Percentiles rank a stretch among this genome's conserved stretches.
phyloP scores from a whole-genome alignment of 2,888 invertebrate genomes.

The Hetaerina titia region DNA sequence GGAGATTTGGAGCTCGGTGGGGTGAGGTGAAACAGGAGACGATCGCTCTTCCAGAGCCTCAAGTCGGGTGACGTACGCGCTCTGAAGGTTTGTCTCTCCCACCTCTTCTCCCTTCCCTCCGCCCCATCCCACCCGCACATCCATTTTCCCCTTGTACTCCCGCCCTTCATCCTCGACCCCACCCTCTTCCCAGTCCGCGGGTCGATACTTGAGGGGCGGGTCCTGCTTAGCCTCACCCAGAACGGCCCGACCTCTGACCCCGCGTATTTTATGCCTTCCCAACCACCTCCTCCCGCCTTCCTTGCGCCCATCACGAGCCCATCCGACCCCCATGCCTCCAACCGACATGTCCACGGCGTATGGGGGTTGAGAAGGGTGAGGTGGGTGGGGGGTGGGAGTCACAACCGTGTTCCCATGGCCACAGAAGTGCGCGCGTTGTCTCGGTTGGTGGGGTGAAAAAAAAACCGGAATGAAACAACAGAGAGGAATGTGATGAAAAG shows the following conservation, averaged over 20 bases:
- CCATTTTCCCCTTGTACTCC: not conserved
- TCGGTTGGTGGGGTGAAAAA: no score
- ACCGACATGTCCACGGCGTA: no score
- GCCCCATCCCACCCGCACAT: not conserved
- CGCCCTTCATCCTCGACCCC: not conserved
- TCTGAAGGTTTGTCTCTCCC: not conserved
- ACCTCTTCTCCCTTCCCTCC: not conserved
- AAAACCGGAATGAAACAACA: no score
- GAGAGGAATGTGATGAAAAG: no score
- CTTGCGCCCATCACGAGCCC: not conserved
- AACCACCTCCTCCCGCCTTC: not conserved
- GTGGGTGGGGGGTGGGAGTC: no score
- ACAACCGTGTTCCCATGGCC: no score
- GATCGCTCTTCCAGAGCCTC: constrained; percentile 40
- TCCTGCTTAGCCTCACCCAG: constrained; percentile 26
- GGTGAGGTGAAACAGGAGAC: not conserved
- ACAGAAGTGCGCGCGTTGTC: no score
- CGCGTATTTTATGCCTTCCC: not conserved
- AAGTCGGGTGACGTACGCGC: constrained; percentile 59
- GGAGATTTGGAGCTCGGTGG: not conserved
- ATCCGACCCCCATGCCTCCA: not conserved
- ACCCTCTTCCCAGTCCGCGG: constrained; percentile 9
- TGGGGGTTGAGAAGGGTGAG: no score
- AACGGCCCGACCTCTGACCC: constrained; percentile 52
- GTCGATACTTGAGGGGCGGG: constrained; percentile 22